Evolutionary conservation across 2,888 invertebrate species (phyloP).

Genomic region (Parthenolecanium corni): DNA sequence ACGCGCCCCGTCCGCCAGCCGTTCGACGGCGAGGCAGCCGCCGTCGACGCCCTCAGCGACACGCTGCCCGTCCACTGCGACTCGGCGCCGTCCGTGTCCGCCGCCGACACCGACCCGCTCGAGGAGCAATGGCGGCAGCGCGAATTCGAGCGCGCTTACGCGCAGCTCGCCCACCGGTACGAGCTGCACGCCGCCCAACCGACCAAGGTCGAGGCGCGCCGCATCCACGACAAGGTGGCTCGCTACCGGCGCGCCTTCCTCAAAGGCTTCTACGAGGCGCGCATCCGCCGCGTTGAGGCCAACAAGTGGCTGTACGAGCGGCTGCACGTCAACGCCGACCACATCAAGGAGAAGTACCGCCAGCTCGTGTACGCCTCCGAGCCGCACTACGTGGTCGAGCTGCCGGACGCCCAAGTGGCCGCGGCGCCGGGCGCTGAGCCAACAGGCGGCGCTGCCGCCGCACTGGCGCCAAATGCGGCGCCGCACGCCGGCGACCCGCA

Average conservation of each 20-base stretch:
- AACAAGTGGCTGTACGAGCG: slow-evolving; percentile 19
- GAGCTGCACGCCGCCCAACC: neutral
- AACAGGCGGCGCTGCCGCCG: neutral
- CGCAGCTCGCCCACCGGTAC: neutral
- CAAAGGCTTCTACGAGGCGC: slow-evolving; percentile 18
- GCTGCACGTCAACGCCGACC: slow-evolving; percentile 14
- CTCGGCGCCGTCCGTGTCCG: neutral
- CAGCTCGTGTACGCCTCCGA: slow-evolving; percentile 7
- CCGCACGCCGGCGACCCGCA: neutral
- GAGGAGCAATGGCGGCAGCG: slow-evolving; percentile 14
- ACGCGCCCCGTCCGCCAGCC: slow-evolving; percentile 1
- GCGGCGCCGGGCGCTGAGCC: neutral
- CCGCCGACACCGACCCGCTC: slow-evolving; percentile 1
- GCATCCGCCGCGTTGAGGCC: slow-evolving; percentile 8
- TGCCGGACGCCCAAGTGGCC: neutral
- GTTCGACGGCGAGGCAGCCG: neutral
- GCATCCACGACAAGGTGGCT: slow-evolving; percentile 3
- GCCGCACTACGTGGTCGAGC: neutral
- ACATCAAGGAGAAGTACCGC: slow-evolving; percentile 8
- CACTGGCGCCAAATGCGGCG: neutral
- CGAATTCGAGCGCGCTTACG: slow-evolving; percentile 15
- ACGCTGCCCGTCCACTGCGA: neutral
- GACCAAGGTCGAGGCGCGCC: neutral
- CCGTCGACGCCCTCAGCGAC: neutral
- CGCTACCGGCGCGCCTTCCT: slow-evolving; percentile 17